Evolutionary conservation across 2,113 vertebrate genomes (phyloP).

Genomic region (Hystrix cristata): DNA sequence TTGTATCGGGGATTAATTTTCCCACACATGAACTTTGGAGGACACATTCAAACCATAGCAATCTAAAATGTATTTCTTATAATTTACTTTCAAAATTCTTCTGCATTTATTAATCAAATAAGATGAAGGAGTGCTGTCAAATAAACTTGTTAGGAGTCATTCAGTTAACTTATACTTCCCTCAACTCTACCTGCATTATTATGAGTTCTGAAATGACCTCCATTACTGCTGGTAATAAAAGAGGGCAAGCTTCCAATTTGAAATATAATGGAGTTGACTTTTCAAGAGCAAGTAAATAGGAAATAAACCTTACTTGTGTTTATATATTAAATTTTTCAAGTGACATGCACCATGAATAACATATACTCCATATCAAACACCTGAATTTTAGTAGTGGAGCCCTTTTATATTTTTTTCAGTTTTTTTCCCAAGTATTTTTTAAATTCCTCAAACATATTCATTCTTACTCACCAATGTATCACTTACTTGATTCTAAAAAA

Average conservation of each 20-base stretch:
- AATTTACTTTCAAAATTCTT: constrained; percentile 33
- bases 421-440: not conserved
- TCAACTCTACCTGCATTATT: constrained; percentile 47
- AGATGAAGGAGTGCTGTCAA: not conserved
- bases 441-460: not conserved
- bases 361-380: not conserved
- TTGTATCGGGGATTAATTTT: not conserved
- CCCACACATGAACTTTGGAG: too few species aligned
- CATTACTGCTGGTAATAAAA: constrained; percentile 45
- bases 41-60: not conserved
- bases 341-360: not conserved
- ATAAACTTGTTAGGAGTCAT: constrained; percentile 44
- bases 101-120: constrained; percentile 43
- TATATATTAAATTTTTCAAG: constrained; percentile 25
- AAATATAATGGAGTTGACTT: constrained; percentile 61
- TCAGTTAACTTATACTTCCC: constrained; percentile 55
- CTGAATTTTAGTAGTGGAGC: not conserved
- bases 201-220: constrained; percentile 46
- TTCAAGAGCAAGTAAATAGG: constrained; percentile 17
- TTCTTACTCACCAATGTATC: not conserved
- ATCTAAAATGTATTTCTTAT: not conserved
- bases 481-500: not conserved
- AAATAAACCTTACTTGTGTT: constrained; percentile 38
- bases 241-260: constrained; percentile 23
- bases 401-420: not conserved